phyloP scores from a whole-genome alignment of 2,888 invertebrate species.

The Nomada flava region DNA sequence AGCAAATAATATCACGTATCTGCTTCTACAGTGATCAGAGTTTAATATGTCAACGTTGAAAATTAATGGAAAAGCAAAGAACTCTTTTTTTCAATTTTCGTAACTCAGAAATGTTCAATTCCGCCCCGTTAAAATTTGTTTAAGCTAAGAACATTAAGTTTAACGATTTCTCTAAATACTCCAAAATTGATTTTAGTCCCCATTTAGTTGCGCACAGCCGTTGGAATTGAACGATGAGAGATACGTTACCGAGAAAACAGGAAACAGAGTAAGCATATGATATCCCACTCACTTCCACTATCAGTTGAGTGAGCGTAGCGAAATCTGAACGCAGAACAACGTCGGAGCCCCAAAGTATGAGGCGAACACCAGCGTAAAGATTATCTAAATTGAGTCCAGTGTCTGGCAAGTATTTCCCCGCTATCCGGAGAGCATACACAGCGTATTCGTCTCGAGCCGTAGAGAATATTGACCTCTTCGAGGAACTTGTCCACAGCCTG shows the following conservation, averaged over 20 bases:
- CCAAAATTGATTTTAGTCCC: too few species aligned
- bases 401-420: constrained; percentile 69
- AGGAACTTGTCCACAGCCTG: constrained; percentile 68
- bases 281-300: constrained; percentile 76
- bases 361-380: constrained; percentile 78
- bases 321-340: constrained; percentile 77
- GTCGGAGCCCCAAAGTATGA: constrained; percentile 80
- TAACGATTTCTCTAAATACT: too few species aligned
- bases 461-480: constrained; percentile 68
- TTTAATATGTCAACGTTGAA: not conserved
- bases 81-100: not conserved
- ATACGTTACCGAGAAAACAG: constrained; percentile 22
- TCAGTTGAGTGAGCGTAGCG: constrained; percentile 76
- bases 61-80: not conserved
- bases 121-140: not conserved
- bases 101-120: not conserved
- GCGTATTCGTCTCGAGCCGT: constrained; percentile 73
- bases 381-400: constrained; percentile 67
- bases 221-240: not conserved
- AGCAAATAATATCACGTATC: not conserved
- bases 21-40: not conserved
- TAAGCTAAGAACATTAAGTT: too few species aligned
- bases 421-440: constrained; percentile 71
- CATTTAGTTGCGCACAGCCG: too few species aligned
- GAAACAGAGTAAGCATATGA: constrained; percentile 5